Evolutionary conservation across 2,797 vertebrate genomes (phyloP), one percentile per base, ranked within the genome.

Genomic region (Urocyon cinereoargenteus): DNA sequence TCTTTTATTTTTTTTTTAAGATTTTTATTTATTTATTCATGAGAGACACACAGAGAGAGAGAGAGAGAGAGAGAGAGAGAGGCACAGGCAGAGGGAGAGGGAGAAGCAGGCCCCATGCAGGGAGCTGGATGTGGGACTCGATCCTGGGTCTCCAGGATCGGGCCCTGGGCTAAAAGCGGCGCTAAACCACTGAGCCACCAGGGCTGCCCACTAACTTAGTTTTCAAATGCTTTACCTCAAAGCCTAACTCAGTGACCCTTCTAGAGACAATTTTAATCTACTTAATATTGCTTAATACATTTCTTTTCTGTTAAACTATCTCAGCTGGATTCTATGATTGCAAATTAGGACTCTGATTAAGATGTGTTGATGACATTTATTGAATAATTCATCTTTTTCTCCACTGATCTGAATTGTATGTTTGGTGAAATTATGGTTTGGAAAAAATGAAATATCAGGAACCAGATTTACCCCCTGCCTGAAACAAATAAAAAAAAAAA

Each of bases 341-440:
- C 36, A 79, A 61, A 59, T 70, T 81, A 61, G 73, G 57, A 61
- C 3, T 2, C 75, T 49, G 22, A 22, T 72, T 61, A 72, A 61
- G 4, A 51, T 31, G 31, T 61, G 24, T 31, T 87, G 7, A 31
- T 3, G 70, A 14, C 53, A 81, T 51, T 87, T 81, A 70, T 49
- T 86, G 36, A 81, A 87, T 51, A 93, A 86, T 68, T 70, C 34
- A 59, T 59, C 36, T 93, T 79, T 34, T 81, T 15, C 18, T 79
- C 24, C 45, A 40, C 53, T 70, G 13, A 59, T 57, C 31, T 87
- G 40, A 87, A 81, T 49, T 78, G 72, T 8, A 68, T 2, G 21
- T 83, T 61, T 93, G 73, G 40, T 93, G 14, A 68, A 72, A 70
- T 87, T 81, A 31, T 88, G 36, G 28, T 93, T 93, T 73, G 57